These are phyloP conservation scores for Apeltes quadracus DNA, from an alignment of 2,113 vertebrate genomes.

Conservation along the genomic window DNA sequence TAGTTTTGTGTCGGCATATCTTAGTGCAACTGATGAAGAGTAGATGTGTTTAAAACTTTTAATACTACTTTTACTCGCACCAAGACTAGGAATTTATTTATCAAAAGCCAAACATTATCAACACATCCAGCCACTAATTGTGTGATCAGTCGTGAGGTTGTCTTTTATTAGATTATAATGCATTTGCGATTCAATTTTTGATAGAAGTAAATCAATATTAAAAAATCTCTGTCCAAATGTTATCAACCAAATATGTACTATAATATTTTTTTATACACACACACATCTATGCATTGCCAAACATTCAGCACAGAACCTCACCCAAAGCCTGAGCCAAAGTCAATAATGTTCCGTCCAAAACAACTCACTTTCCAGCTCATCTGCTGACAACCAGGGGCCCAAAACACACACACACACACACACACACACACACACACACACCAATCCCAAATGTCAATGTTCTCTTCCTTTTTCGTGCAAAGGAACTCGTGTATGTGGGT, in stretches of 20 bases:
- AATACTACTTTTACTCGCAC: background rate
- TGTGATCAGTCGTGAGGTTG: background rate
- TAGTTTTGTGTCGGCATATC: background rate
- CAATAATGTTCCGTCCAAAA: conserved; percentile 67
- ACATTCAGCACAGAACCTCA: conserved; percentile 53
- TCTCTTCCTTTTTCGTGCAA: background rate
- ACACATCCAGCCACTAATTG: background rate
- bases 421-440: conserved; percentile 44
- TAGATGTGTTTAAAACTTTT: background rate
- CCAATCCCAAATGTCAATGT: background rate
- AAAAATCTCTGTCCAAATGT: background rate
- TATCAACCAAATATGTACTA: background rate
- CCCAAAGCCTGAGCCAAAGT: conserved; percentile 58
- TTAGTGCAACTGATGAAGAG: background rate
- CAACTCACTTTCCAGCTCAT: conserved; percentile 68
- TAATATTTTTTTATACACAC: too few species aligned
- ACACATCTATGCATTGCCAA: conserved; percentile 31
- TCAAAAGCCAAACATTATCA: background rate
- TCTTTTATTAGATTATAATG: background rate
- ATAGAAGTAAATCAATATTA: background rate
- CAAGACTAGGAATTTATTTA: background rate
- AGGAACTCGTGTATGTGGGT: conserved; percentile 10
- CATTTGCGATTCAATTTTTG: background rate
- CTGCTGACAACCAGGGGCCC: conserved; percentile 25
- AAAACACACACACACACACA: conserved; percentile 40